Base-by-base conservation (phyloP, 2,797 vertebrate genomes). In the Nyctalus aviator region DNA sequence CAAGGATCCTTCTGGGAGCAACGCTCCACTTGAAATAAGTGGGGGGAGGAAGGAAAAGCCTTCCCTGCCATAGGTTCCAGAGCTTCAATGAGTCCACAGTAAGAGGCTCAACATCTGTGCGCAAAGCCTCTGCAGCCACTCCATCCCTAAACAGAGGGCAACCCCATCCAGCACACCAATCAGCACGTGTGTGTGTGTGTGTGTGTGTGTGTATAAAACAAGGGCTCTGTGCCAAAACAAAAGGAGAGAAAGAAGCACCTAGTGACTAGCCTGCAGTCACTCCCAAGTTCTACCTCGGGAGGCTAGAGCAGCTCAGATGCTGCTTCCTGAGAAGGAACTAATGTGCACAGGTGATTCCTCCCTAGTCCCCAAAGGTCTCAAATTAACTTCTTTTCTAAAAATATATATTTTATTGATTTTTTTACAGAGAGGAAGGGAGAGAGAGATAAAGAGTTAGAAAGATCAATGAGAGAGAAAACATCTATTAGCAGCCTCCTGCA, bases 221-320 rank as follows among this genome's bases (percentile, higher is more conserved):
- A 46, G n/a, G 44, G 68, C 25, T 84, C 71, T 3, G 0, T 0
- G 2, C 13, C 2, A 7, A 50, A 37, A n/a, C n/a, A 37, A 37
- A 17, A 44, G 84, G 32, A 48, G 55, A 76, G 23, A 55, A 23
- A 77, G 44, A 14, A 37, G 20, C 17, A 7, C 13, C 27, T 1
- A 6, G 72, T 0, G 30, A 55, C 50, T 2, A 2, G 37, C 30
- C 44, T 75, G 30, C 55, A 0, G 0, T 17, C 18, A 15, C 18
- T 4, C 6, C 48, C 9, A 15, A 64, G 21, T 9, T 21, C 69
- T n/a, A 17, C 27, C 46, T 20, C 27, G 21, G 37, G 53, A 73
- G 93, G 21, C 72, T 11, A 21, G 15, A 27, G 64, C 0, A 0
- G 17, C 59, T 30, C 15, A 2, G 30, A 30, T 8, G 21, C 86